phyloP scores from a whole-genome alignment of 2,113 vertebrate species.

The Progne subis region DNA sequence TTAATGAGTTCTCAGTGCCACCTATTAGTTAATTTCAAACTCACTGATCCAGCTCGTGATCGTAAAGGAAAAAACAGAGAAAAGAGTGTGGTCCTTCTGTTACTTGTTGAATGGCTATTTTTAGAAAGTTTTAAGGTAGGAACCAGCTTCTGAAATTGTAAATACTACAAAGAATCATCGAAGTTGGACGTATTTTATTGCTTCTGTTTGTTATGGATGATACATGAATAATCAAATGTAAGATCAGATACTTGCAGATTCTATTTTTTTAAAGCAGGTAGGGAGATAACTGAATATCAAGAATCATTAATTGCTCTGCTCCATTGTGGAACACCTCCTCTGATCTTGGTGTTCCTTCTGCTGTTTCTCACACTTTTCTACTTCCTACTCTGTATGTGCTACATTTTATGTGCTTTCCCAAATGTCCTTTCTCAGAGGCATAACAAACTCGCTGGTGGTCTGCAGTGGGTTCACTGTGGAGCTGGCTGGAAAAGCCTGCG shows the following conservation, averaged over 20 bases:
- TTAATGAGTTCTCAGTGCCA: neutral
- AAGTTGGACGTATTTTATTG: neutral
- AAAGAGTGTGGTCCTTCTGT: neutral
- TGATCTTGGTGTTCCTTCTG: neutral
- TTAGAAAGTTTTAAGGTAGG: neutral
- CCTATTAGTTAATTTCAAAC: neutral
- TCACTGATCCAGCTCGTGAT: neutral
- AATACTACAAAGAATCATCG: neutral
- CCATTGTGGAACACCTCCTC: neutral
- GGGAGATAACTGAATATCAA: neutral
- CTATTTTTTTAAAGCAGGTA: neutral
- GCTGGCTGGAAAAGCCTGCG: neutral
- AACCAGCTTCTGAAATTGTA: neutral
- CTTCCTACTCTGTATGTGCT: neutral
- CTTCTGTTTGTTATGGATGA: neutral
- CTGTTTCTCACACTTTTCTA: neutral
- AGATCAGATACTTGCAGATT: neutral
- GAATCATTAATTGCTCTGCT: neutral
- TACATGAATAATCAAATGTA: neutral
- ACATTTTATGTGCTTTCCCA: neutral
- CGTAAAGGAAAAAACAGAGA: neutral
- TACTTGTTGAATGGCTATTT: neutral
- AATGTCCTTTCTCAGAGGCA: neutral
- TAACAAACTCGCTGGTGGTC: accelerated
- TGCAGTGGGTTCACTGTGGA: neutral